Conservation (phyloP, 1,140 invertebrate species). For the Ctenoplectra terminalis region DNA sequence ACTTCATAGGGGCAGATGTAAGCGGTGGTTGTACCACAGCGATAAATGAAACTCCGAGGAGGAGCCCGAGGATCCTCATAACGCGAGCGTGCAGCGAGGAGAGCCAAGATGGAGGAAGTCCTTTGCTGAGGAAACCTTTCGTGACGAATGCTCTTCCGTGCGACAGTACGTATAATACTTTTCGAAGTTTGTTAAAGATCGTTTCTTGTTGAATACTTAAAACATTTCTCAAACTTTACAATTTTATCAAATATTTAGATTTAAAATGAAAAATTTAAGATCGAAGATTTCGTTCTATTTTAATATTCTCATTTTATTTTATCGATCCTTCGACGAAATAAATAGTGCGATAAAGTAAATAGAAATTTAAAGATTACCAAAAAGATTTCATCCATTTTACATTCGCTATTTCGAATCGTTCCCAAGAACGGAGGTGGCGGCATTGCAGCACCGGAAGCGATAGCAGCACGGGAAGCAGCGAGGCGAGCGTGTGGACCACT, state of each 20-base stretch:
- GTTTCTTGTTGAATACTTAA: background rate
- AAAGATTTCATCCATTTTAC: too few relatives aligned
- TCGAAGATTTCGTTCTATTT: too few relatives aligned
- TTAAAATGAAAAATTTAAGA: too few relatives aligned
- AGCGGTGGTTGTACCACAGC: slow-evolving; percentile 57
- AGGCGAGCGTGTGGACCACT: slow-evolving; percentile 78
- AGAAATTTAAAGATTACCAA: too few relatives aligned
- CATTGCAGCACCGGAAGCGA: slow-evolving; percentile 79
- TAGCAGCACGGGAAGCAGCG: slow-evolving; percentile 79
- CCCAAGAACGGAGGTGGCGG: slow-evolving; percentile 76
- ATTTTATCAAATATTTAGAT: too few relatives aligned
- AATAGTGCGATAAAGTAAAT: too few relatives aligned
- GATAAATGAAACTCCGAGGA: slow-evolving; percentile 76
- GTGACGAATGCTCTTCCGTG: slow-evolving; percentile 56
- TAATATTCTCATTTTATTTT: too few relatives aligned
- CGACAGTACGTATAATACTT: slow-evolving; percentile 71
- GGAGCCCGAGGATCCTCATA: slow-evolving; percentile 87
- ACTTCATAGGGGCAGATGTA: slow-evolving; percentile 64
- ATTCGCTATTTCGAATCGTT: background rate
- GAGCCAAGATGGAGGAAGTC: slow-evolving; percentile 79
- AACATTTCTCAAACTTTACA: background rate
- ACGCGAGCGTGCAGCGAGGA: slow-evolving; percentile 89
- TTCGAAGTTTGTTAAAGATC: background rate
- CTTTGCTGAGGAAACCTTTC: slow-evolving; percentile 69
- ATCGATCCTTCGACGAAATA: too few relatives aligned